phyloP scores from a whole-genome alignment of 2,113 vertebrate species.

The Podiceps cristatus region DNA sequence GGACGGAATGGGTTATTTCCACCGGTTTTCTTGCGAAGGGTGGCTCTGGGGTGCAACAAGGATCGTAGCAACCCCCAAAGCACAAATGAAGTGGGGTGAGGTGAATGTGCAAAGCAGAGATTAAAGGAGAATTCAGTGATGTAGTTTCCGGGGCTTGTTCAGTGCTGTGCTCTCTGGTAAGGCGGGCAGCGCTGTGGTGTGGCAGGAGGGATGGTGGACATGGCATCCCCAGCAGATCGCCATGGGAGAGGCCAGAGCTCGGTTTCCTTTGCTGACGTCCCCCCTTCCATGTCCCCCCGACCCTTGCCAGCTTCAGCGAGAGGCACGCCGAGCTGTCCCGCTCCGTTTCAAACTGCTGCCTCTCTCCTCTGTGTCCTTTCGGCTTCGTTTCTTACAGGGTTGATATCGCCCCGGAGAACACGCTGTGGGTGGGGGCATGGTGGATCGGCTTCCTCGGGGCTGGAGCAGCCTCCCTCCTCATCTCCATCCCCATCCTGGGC shows the following conservation, averaged over 20 bases:
- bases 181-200: not conserved
- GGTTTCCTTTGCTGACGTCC: accelerated
- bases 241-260: not conserved
- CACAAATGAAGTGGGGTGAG: not conserved
- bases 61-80: not conserved
- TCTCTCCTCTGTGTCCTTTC: not conserved
- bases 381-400: conserved; percentile 60
- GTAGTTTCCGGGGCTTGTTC: accelerated
- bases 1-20: not conserved
- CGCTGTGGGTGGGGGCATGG: conserved; percentile 95
- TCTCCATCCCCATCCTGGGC: conserved; percentile 89
- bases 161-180: not conserved
- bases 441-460: conserved; percentile 93
- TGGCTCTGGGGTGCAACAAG: not conserved
- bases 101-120: not conserved
- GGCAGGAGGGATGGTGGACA: not conserved
- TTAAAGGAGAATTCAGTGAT: not conserved
- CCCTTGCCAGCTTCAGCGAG: not conserved
- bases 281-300: accelerated
- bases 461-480: conserved; percentile 83
- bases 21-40: not conserved
- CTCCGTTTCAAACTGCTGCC: accelerated
- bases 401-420: conserved; percentile 85
- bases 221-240: not conserved
- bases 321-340: accelerated